These are phyloP conservation scores for Phrynocephalus versicolor DNA, from an alignment of 2,113 vertebrate species.

Conservation along the genomic window DNA sequence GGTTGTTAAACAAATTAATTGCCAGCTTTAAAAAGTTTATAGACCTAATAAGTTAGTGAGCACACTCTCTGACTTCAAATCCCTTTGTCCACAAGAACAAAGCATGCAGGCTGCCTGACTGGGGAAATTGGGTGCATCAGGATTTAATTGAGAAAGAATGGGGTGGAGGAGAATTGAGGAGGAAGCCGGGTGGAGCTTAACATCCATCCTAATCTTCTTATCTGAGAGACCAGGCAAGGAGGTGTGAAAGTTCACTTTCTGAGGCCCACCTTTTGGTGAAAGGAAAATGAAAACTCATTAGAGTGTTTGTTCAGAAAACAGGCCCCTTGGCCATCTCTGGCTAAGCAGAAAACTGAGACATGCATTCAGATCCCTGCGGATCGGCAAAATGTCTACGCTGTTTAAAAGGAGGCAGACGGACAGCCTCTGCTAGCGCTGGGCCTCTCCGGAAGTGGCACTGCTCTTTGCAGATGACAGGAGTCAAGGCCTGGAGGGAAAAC, in stretches of 20 bases:
- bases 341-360: not conserved
- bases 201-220: constrained; percentile 1
- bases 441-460: not conserved
- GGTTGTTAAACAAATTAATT: constrained; percentile 24
- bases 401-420: not conserved
- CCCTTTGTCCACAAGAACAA: not conserved
- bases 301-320: constrained; percentile 39
- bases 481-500: not conserved
- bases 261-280: not conserved
- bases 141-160: not conserved
- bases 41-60: not conserved
- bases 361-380: constrained; percentile 8
- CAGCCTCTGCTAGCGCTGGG: not conserved
- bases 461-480: constrained; percentile 19
- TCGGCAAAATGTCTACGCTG: constrained; percentile 6
- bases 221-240: not conserved
- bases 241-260: not conserved
- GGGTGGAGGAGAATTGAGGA: not conserved
- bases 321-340: not conserved
- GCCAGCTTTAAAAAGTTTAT: constrained; percentile 11
- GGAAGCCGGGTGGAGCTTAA: not conserved
- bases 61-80: not conserved
- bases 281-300: not conserved
- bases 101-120: not conserved
- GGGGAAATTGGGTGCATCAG: not conserved